Percentiles rank a stretch among this genome's conserved stretches.
Evolutionary conservation across 2,797 vertebrate genomes (phyloP).

Genomic region (Gadopsis bispinosus): DNA sequence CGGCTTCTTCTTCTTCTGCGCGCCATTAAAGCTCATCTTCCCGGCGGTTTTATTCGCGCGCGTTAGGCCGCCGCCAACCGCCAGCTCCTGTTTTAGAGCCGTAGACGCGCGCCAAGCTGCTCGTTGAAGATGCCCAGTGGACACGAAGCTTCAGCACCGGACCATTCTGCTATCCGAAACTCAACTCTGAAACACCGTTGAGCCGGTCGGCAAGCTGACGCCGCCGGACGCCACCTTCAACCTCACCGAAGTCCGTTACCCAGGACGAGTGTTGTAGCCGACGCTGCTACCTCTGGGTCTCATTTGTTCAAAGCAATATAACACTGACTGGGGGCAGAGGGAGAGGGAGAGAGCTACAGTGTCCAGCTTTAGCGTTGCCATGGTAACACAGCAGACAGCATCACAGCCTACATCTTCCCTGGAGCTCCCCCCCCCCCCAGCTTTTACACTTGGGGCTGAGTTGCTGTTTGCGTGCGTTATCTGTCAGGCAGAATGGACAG

Average conservation of each 20-base stretch:
- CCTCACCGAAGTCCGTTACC: slow-evolving; percentile 41
- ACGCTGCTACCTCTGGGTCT: slow-evolving; percentile 40
- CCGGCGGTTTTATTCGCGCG: no score
- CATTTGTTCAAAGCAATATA: slow-evolving; percentile 58
- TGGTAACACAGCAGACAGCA: slow-evolving; percentile 19
- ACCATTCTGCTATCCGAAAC: slow-evolving; percentile 20
- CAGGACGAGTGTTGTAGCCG: slow-evolving; percentile 36
- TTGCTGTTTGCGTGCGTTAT: slow-evolving; percentile 19
- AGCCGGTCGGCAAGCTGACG: slow-evolving; percentile 16
- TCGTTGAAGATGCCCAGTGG: neutral
- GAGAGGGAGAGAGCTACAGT: neutral
- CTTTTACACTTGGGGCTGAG: slow-evolving; percentile 6
- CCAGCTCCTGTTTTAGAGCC: no score
- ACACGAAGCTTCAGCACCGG: slow-evolving; percentile 26
- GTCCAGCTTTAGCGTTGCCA: neutral
- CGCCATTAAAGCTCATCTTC: no score
- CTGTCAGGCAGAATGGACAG: slow-evolving; percentile 29
- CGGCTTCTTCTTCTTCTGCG: neutral
- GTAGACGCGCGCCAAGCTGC: no score
- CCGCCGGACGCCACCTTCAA: slow-evolving; percentile 8
- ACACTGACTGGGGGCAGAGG: slow-evolving; percentile 1
- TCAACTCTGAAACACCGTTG: slow-evolving; percentile 23
- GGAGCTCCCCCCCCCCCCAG: neutral
- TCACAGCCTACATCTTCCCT: neutral
- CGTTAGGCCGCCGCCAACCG: no score